Conservation (phyloP, 2,888 invertebrate genomes). For the Candidula unifasciata region DNA sequence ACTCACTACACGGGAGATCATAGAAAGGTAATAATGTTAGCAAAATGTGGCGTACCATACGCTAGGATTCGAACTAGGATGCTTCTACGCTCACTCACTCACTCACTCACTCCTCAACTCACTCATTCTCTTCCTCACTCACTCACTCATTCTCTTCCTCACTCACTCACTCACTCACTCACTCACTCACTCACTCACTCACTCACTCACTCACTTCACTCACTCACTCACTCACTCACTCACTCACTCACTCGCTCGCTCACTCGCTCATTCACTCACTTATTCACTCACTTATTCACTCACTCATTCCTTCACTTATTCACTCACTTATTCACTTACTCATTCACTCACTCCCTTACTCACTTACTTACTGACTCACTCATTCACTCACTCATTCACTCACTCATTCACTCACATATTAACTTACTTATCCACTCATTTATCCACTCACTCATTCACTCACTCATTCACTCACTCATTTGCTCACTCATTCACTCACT, state of each 20-base stretch:
- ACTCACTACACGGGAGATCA: no score
- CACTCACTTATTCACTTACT: background rate
- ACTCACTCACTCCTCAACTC: no score
- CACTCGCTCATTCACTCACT: background rate
- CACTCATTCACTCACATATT: background rate
- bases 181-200: no score
- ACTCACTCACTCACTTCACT: no score
- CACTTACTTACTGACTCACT: background rate
- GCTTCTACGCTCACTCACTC: no score
- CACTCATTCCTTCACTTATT: background rate
- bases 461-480: background rate
- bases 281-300: background rate
- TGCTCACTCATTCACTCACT: background rate
- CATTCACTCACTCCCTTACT: background rate
- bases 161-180: no score
- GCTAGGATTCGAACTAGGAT: no score
- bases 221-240: background rate
- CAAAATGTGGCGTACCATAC: no score
- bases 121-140: no score
- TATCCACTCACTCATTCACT: background rate
- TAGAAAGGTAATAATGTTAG: no score
- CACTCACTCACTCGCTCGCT: background rate
- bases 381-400: background rate
- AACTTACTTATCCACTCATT: background rate
- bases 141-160: no score